A percentile compares a stretch with the other conserved stretches of the same genome.
These are phyloP conservation scores for Anolis carolinensis DNA, from an alignment of 2,113 vertebrate genomes.

Conservation along the genomic window DNA sequence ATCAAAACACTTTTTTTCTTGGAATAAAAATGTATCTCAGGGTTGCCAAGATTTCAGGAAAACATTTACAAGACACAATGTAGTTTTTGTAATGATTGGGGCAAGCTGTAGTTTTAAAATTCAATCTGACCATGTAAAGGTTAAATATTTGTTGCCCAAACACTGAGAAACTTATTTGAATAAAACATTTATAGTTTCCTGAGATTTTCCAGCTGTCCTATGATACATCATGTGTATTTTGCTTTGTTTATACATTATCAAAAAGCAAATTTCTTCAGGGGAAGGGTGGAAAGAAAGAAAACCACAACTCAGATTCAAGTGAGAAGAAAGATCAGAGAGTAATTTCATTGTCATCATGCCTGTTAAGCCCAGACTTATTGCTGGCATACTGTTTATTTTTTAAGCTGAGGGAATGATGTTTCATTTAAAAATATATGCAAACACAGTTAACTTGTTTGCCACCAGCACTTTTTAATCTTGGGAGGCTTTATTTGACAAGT, in stretches of 20 bases:
- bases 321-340: conserved; percentile 16
- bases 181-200: conserved; percentile 11
- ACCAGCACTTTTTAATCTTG: neutral
- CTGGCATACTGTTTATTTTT: conserved; percentile 29
- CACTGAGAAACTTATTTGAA: conserved; percentile 5
- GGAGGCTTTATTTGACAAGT: neutral
- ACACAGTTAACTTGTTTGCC: conserved; percentile 21
- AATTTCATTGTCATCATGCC: conserved; percentile 35
- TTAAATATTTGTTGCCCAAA: conserved; percentile 6
- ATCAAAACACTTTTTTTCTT: neutral
- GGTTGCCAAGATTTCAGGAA: conserved; percentile 15
- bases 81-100: conserved; percentile 21
- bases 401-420: conserved; percentile 10
- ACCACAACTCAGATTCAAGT: neutral
- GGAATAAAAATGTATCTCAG: neutral
- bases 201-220: conserved; percentile 35
- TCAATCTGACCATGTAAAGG: conserved; percentile 13
- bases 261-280: conserved; percentile 22
- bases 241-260: conserved; percentile 32
- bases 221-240: neutral
- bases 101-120: conserved; percentile 13
- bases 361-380: conserved; percentile 32
- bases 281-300: neutral
- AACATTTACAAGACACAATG: neutral
- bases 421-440: conserved; percentile 13